phyloP scores from a whole-genome alignment of 1,140 invertebrate genomes.

The Listronotus oregonensis region DNA sequence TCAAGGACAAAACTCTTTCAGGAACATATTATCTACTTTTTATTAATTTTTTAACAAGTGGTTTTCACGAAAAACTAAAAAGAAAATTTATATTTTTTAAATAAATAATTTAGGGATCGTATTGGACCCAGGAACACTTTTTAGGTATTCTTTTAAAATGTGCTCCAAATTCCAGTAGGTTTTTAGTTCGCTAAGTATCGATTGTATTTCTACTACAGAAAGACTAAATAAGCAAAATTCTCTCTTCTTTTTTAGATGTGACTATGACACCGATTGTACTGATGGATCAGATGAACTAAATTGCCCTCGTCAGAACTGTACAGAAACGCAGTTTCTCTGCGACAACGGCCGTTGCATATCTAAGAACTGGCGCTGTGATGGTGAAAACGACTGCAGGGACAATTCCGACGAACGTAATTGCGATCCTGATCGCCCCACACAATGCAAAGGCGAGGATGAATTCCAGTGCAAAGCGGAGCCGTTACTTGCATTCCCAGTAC shows the following conservation, averaged over 20 bases:
- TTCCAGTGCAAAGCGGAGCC: conserved; percentile 49
- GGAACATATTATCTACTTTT: too few relatives aligned
- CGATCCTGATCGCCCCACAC: conserved; percentile 34
- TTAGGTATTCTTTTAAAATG: too few relatives aligned
- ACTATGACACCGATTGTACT: conserved; percentile 64
- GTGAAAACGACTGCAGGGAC: conserved; percentile 77
- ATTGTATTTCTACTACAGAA: too few relatives aligned
- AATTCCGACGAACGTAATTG: conserved; percentile 71
- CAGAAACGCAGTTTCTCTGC: conserved; percentile 70
- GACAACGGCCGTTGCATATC: conserved; percentile 80
- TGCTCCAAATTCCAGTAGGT: too few relatives aligned
- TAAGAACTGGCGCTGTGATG: conserved; percentile 74
- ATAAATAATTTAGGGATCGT: too few relatives aligned
- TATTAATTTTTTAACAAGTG: too few relatives aligned
- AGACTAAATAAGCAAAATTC: too few relatives aligned
- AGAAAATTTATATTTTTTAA: too few relatives aligned
- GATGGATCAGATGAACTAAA: conserved; percentile 66
- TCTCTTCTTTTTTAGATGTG: conserved; percentile 64
- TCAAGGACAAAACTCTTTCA: too few relatives aligned
- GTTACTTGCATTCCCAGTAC: conserved; percentile 67
- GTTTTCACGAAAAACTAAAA: too few relatives aligned
- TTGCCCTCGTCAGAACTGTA: conserved; percentile 63
- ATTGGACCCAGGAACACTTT: too few relatives aligned
- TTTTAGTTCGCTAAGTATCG: too few relatives aligned
- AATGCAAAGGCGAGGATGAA: conserved; percentile 50